Evolutionary conservation across 1,140 invertebrate species (phyloP).

Genomic region (Aphidius gifuensis): DNA sequence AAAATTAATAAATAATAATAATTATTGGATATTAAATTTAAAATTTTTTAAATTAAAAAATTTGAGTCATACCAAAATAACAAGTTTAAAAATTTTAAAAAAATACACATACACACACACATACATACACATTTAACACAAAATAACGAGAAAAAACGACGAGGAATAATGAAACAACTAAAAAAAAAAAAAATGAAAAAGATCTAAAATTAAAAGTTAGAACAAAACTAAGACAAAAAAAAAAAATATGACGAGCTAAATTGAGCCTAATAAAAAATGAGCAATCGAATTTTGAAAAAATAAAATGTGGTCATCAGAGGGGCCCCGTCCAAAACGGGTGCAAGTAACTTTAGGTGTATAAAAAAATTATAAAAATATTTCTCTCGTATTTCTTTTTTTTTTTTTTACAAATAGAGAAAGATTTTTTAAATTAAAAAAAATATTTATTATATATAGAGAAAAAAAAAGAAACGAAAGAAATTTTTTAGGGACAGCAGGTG

Average conservation of each 20-base stretch:
- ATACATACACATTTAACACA: constrained; percentile 20
- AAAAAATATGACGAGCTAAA: constrained; percentile 20
- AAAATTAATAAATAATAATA: constrained; percentile 20
- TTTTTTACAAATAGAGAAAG: too few relatives aligned
- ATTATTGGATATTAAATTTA: too few relatives aligned
- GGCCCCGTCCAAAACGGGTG: constrained; percentile 46
- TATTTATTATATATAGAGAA: too few relatives aligned
- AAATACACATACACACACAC: constrained; percentile 20
- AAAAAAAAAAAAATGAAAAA: constrained; percentile 29
- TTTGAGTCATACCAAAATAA: constrained; percentile 17
- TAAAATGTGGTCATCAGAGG: constrained; percentile 39
- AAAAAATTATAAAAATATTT: constrained; percentile 36
- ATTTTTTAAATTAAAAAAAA: too few relatives aligned
- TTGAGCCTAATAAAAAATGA: constrained; percentile 17
- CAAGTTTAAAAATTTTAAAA: too few relatives aligned
- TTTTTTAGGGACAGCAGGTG: constrained; percentile 27
- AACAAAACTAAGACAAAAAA: too few relatives aligned
- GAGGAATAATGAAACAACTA: constrained; percentile 30
- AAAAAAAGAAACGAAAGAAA: constrained; percentile 24
- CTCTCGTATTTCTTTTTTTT: constrained; percentile 44
- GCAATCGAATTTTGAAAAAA: constrained; percentile 25
- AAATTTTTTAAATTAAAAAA: constrained; percentile 4
- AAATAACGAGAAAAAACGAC: too few relatives aligned
- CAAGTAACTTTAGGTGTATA: constrained; percentile 49
- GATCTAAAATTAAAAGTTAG: constrained; percentile 20